A percentile compares a stretch with the other conserved stretches of the same genome.
These are phyloP conservation scores for Cephus pulcher DNA, from an alignment of 2,888 invertebrate genomes.

Conservation along the genomic window DNA sequence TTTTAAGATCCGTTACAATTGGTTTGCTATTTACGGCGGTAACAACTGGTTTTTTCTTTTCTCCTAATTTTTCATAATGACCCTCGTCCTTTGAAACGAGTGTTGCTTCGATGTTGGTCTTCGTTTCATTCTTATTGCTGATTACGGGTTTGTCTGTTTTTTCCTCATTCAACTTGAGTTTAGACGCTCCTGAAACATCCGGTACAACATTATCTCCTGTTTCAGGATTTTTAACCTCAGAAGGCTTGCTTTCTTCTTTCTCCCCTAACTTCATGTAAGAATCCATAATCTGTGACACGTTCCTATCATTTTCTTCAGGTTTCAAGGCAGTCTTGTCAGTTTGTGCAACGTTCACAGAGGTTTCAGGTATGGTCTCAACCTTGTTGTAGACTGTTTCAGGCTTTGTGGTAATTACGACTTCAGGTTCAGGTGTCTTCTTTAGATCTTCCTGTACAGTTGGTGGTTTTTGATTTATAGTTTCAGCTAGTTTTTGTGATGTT, in stretches of 20 bases:
- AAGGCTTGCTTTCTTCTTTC: neutral
- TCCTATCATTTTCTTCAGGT: neutral
- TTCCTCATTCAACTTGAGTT: neutral
- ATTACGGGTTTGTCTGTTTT: constrained; percentile 19
- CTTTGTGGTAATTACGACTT: no score
- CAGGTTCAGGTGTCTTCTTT: neutral
- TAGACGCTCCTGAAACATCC: neutral
- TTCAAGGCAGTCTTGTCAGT: neutral
- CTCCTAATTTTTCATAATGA: neutral
- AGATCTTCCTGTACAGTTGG: neutral
- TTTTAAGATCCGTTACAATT: neutral
- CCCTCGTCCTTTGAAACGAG: neutral
- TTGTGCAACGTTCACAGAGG: neutral
- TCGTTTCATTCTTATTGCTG: neutral
- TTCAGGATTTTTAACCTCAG: neutral
- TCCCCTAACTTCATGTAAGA: neutral
- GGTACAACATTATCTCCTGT: neutral
- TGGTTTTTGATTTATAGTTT: neutral
- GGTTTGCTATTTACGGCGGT: neutral
- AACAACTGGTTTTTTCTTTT: neutral
- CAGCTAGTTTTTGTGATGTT: neutral
- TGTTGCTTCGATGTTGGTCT: neutral
- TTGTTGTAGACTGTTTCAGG: no score
- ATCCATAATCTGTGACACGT: neutral
- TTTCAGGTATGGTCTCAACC: neutral